These are phyloP conservation scores for Borostomias antarcticus DNA, from an alignment of 2,797 vertebrate species.

Conservation along the genomic window DNA sequence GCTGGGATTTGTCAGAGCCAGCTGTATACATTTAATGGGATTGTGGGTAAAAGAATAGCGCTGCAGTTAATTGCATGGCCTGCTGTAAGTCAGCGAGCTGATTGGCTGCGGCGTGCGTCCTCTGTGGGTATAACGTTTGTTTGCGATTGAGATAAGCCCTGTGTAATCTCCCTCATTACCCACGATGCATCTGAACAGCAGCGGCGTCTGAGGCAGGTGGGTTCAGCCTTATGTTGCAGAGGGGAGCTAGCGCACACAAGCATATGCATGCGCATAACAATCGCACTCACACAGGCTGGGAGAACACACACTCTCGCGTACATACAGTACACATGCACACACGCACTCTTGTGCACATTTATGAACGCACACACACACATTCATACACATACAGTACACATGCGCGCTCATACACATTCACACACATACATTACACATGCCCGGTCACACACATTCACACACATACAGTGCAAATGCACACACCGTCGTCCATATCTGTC, in stretches of 20 bases:
- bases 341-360: background rate
- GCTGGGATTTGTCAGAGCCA: slow-evolving; percentile 31
- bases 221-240: slow-evolving; percentile 18
- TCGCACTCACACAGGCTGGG: slow-evolving; percentile 7
- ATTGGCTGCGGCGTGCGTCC: slow-evolving; percentile 46
- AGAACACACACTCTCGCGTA: too few relatives aligned
- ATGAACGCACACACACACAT: too few relatives aligned
- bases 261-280: background rate
- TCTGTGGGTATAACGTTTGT: slow-evolving; percentile 39
- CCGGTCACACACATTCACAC: too few relatives aligned
- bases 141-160: slow-evolving; percentile 59
- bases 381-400: too few relatives aligned
- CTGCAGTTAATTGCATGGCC: slow-evolving; percentile 40
- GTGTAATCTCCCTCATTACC: slow-evolving; percentile 63
- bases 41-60: slow-evolving; percentile 26
- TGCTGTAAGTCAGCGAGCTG: slow-evolving; percentile 34
- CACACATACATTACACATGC: too few relatives aligned
- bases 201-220: slow-evolving; percentile 48
- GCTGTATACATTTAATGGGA: slow-evolving; percentile 42
- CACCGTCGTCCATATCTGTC: too few relatives aligned
- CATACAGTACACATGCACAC: slow-evolving; percentile 14
- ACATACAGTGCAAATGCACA: too few relatives aligned
- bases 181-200: slow-evolving; percentile 50
- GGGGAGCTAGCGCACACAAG: background rate
- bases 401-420: too few relatives aligned